Base-by-base conservation (phyloP, 2,113 vertebrate genomes). In the Apodemus speciosus region DNA sequence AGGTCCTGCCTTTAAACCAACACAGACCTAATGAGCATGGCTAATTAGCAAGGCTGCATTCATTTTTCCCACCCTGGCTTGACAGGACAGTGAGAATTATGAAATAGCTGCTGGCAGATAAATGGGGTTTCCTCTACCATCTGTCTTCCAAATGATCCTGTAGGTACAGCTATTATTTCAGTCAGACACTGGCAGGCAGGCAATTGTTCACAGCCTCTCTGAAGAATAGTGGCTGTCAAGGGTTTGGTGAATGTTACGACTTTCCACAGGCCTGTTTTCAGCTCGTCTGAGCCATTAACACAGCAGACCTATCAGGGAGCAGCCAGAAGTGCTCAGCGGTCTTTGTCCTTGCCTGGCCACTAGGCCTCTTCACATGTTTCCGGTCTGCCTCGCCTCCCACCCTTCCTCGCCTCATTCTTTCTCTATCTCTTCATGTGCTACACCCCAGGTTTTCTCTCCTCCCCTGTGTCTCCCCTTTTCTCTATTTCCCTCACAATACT, bases 91-190 rank as follows among this genome's bases (percentile, higher is more conserved):
- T 43, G 90, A 91, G 89, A 97, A 73, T 97, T 95, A 96, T 53
- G 73, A 96, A 96, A 93, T 38, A 80, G 95, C 92, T 43, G 35
- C 69, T 85, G 90, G 96, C 92, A 97, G 97, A 98, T 93, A 96
- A 98, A 97, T 95, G 79, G 71, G 95, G 96, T 88, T 97, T 96
- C 96, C 93, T 94, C 49, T 58, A 40, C 88, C 96, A 97, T 97
- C 96, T 97, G 96, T 97, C 97, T 98, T 97, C 97, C 89, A 97
- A 97, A 98, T 79, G 96, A 97, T 97, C 94, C 96, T 97, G 35
- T 86, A 97, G 89, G 91, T 97, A 97, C 91, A 97, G 97, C 95
- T 97, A 98, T 98, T 98, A 98, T 98, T 98, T 97, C 91, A 97
- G 97, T 92, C 89, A 97, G 97, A 97, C 91, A 32, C 92, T 51